Evolutionary conservation across 92 coral and sea anemone species (phyloP).

Genomic region (Paramuricea clavata): DNA sequence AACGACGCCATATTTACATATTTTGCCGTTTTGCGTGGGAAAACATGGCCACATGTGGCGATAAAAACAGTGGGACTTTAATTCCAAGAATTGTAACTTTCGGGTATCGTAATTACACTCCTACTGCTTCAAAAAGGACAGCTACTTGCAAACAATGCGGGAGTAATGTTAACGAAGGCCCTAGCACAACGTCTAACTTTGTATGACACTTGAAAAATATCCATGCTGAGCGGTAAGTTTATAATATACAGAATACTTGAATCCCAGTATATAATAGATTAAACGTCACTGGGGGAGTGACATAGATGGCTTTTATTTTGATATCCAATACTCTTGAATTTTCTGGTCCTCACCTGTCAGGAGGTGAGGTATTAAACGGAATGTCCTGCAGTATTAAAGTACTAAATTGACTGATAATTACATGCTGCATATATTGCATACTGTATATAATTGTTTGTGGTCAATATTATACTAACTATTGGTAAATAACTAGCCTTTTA

Average conservation of each 20-base stretch:
- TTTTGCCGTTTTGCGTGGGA: not conserved
- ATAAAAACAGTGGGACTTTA: not conserved
- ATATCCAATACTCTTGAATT: too few relatives aligned
- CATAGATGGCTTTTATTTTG: not conserved
- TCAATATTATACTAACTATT: too few relatives aligned
- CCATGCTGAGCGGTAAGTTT: conserved; percentile 1
- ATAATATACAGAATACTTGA: not conserved
- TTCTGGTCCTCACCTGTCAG: too few relatives aligned
- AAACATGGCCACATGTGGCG: not conserved
- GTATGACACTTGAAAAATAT: not conserved
- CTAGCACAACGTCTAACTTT: not conserved
- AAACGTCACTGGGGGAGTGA: not conserved
- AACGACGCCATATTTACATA: not conserved
- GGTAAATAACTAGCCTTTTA: too few relatives aligned
- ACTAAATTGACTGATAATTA: too few relatives aligned
- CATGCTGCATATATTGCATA: too few relatives aligned
- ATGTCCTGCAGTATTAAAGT: too few relatives aligned
- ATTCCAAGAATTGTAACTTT: not conserved
- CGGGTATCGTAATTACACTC: not conserved
- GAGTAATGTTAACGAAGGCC: not conserved
- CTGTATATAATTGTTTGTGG: too few relatives aligned
- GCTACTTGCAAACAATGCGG: conserved; percentile 4
- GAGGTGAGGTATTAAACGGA: too few relatives aligned
- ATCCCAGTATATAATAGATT: too few relatives aligned
- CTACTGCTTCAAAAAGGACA: not conserved